Percentiles rank a stretch among this genome's conserved stretches.
These are phyloP conservation scores for Centropyge bicolor DNA, from an alignment of 2,797 vertebrate species.

Conservation along the genomic window DNA sequence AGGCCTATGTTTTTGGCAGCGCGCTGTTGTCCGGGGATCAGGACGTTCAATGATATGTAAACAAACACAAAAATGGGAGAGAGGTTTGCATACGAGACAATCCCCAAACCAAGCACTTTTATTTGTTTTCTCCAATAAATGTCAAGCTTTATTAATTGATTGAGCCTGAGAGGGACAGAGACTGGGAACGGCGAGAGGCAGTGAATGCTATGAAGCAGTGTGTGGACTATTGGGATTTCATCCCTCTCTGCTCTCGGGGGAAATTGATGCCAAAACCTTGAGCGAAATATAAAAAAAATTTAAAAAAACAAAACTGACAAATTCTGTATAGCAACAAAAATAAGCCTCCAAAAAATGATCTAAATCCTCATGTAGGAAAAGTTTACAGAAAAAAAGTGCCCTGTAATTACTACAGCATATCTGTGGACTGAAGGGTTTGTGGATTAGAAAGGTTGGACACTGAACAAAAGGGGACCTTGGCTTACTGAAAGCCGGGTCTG, in stretches of 20 bases:
- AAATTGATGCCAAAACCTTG: slow-evolving; percentile 42
- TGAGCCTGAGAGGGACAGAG: slow-evolving; percentile 38
- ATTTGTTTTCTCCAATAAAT: slow-evolving; percentile 72
- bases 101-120: slow-evolving; percentile 46
- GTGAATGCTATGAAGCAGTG: slow-evolving; percentile 15
- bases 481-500: slow-evolving; percentile 48
- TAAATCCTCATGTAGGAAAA: slow-evolving; percentile 51
- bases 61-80: slow-evolving; percentile 62
- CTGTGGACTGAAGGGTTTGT: slow-evolving; percentile 40
- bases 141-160: slow-evolving; percentile 74
- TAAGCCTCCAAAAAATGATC: slow-evolving; percentile 30
- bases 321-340: slow-evolving; percentile 34
- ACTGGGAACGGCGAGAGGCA: not conserved
- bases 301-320: slow-evolving; percentile 26
- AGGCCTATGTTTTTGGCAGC: slow-evolving; percentile 62
- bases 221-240: slow-evolving; percentile 43
- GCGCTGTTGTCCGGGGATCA: slow-evolving; percentile 41
- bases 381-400: slow-evolving; percentile 38
- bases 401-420: slow-evolving; percentile 47
- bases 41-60: slow-evolving; percentile 61
- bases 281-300: slow-evolving; percentile 12
- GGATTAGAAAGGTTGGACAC: slow-evolving; percentile 61
- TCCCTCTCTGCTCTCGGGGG: slow-evolving; percentile 14
- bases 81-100: slow-evolving; percentile 57
- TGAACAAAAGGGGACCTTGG: slow-evolving; percentile 71